phyloP scores from a whole-genome alignment of 1,140 invertebrate genomes.

The Lasioglossum baleicum region DNA sequence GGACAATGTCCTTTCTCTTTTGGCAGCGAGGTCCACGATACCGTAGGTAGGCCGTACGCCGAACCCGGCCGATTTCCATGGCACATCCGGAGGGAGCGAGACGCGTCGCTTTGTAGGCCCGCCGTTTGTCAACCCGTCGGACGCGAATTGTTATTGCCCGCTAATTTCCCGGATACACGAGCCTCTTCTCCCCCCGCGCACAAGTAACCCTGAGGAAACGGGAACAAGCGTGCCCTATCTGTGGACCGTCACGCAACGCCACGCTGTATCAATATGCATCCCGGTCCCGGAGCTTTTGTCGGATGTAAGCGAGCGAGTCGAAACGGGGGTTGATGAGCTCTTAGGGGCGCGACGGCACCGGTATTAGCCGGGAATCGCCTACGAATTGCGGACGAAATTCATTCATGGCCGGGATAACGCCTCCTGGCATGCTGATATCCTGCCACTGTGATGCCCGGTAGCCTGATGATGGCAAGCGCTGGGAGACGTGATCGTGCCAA shows the following conservation, averaged over 20 bases:
- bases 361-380: neutral
- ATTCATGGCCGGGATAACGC: neutral
- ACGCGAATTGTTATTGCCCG: slow-evolving; percentile 65
- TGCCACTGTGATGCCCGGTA: neutral
- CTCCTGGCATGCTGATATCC: neutral
- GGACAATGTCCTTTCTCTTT: slow-evolving; percentile 57
- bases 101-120: slow-evolving; percentile 36
- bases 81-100: slow-evolving; percentile 34
- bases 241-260: slow-evolving; percentile 13
- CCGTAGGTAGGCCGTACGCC: too few species aligned
- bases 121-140: slow-evolving; percentile 55
- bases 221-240: slow-evolving; percentile 23
- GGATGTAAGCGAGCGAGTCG: neutral
- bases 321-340: slow-evolving; percentile 5
- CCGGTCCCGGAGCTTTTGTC: slow-evolving; percentile 6
- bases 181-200: too few species aligned
- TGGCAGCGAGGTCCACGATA: neutral
- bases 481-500: neutral
- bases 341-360: neutral
- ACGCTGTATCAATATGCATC: slow-evolving; percentile 17
- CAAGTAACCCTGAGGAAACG: too few species aligned
- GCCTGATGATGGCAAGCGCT: neutral
- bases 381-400: neutral
- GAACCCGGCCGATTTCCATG: slow-evolving; percentile 42
- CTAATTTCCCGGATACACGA: slow-evolving; percentile 48